Base-by-base conservation (phyloP, 2,113 vertebrate genomes). In the Toxotes jaculatrix region DNA sequence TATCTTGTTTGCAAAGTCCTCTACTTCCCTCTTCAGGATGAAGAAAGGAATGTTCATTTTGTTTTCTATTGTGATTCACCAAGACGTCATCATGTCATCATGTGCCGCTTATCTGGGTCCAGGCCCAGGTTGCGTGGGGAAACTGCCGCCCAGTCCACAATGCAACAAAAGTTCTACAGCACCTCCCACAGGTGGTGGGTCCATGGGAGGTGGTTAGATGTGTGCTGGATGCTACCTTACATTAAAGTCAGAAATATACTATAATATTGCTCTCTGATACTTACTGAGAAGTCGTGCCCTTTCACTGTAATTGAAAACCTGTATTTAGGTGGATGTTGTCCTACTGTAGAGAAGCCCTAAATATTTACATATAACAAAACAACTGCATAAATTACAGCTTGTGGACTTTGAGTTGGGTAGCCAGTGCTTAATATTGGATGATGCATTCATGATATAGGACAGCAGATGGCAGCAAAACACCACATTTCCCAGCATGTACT, bases 381-480 rank as follows among this genome's bases (percentile, higher is more conserved):
- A 61, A 31, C 34, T n/a, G 12, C 11, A 31, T 42, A 23, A 34
- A 53, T 51, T n/a, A 42, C 27, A 43, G 19, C 1, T 36, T 56
- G 36, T 4, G 66, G 13, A 34, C 42, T 56, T 27, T 27, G 14
- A 31, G 4, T 71, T 66, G 11, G 0, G 12, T 1, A 31, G 32
- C 19, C 12, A 55, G 21, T 11, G 4, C 21, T 38, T 51, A 4
- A 43, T 4, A 36, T 16, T 27, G 6, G n/a, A 32, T 8, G 5
- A 61, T 71, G 70, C 61, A 79, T 4, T 40, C 32, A 32, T 0
- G 7, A n/a, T 1, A 38, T 1, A 5, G 1, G 32, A 75, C 93
- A 88, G 84, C 89, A 93, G 91, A 59, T 77, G 91, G 92, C 88
- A 89, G 90, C 82, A 91, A 60, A 91, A 7, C 49, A 64, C 67